Evolutionary conservation across 2,797 vertebrate genomes (phyloP), one percentile per base, ranked within the genome.

Genomic region (Galaxias olidus): DNA sequence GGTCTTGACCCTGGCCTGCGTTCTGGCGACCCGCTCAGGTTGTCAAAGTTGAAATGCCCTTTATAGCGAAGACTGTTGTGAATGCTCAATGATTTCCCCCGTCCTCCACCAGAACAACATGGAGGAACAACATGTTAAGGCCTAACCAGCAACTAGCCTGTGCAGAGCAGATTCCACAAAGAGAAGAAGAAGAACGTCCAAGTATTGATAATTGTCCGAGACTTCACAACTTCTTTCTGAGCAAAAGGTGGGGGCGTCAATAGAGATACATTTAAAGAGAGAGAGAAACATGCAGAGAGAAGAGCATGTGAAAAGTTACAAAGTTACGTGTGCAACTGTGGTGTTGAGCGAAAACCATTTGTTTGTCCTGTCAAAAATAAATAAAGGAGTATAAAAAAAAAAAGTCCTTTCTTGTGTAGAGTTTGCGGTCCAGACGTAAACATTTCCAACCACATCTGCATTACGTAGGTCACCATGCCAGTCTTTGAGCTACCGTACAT

Each of bases 181-280:
- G n/a, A n/a, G n/a, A n/a, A 88, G 86, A 89, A 2, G 30, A 30
- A 30, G 85, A 77, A 65, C 77, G 69, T 62, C 71, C 57, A 65
- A 75, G 72, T 80, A 91, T 92, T 88, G 79, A 91, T 91, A 89
- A 77, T 71, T 83, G 80, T 67, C 83, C 88, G 71, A 79, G 76
- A 76, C 77, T 68, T 79, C 74, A 67, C 58, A 69, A 60, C 46
- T 72, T 85, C 78, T 63, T 66, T 74, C 79, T 80, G 73, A 52
- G 79, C 81, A 75, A 79, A 53, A 83, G 72, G 83, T 74, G 74
- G 82, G 74, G 76, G 72, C 61, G 66, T 62, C 40, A 11, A 46
- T 14, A 52, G 42, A 42, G 14, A 53, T 14, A 17, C 14, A 13
- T 10, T 1, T 10, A 40, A 40, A 40, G 4, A 41, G 13, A 58